phyloP scores from a whole-genome alignment of 2,888 invertebrate genomes.

The Eudemis profundana region DNA sequence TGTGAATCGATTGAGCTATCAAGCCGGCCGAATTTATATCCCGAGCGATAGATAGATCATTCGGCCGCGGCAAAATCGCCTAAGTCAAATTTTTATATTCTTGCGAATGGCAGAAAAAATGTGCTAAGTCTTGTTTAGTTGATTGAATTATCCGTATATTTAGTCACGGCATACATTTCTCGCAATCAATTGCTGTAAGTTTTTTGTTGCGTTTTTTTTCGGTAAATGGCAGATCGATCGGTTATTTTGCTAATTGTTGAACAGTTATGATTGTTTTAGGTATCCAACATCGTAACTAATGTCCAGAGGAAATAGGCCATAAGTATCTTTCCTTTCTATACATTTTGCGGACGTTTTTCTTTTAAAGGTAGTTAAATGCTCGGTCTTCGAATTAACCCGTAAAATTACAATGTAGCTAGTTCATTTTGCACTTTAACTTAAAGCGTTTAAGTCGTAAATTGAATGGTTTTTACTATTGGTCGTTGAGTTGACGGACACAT shows the following conservation, averaged over 20 bases:
- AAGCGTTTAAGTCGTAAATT: slow-evolving; percentile 2
- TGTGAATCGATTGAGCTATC: slow-evolving; percentile 70
- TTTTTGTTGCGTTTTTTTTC: slow-evolving; percentile 51
- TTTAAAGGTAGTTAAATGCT: neutral
- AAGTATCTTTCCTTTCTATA: neutral
- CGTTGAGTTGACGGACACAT: slow-evolving; percentile 3
- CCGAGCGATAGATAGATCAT: slow-evolving; percentile 54
- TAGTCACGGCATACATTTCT: slow-evolving; percentile 58
- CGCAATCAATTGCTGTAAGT: slow-evolving; percentile 58
- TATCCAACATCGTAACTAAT: neutral
- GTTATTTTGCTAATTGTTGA: slow-evolving; percentile 55
- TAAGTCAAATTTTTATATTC: slow-evolving; percentile 54
- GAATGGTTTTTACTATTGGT: neutral
- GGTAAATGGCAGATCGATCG: slow-evolving; percentile 53
- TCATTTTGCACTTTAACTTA: neutral
- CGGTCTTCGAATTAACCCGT: neutral
- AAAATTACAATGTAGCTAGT: neutral
- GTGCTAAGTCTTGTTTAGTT: slow-evolving; percentile 45
- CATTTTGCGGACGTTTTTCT: neutral
- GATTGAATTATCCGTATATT: slow-evolving; percentile 51
- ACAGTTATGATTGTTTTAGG: slow-evolving; percentile 51
- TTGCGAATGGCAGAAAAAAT: slow-evolving; percentile 33
- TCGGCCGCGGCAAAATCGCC: slow-evolving; percentile 47
- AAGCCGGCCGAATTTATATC: slow-evolving; percentile 54
- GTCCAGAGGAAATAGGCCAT: neutral